Conservation (phyloP, 2,797 vertebrate genomes). For the Poecilia picta region DNA sequence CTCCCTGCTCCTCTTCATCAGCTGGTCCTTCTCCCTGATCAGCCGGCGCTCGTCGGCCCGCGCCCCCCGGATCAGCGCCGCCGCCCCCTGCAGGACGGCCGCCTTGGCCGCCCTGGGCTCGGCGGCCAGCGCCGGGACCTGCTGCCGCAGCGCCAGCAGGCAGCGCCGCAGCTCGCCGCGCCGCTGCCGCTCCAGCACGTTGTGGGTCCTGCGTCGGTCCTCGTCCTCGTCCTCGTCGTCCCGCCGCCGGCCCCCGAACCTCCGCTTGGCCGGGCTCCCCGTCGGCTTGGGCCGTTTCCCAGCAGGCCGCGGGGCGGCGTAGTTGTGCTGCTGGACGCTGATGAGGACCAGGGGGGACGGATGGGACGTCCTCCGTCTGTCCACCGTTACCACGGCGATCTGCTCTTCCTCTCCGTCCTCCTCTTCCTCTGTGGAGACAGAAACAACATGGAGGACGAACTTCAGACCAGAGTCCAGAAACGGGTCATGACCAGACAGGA, state of each 20-base stretch:
- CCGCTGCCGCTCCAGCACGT: slow-evolving; percentile 92
- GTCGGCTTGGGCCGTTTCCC: slow-evolving; percentile 14
- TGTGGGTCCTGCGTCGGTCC: slow-evolving; percentile 91
- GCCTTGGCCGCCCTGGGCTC: slow-evolving; percentile 92
- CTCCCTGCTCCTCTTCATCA: slow-evolving; percentile 84
- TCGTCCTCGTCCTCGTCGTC: slow-evolving; percentile 71
- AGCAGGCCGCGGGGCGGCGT: slow-evolving; percentile 85
- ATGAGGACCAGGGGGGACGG: slow-evolving; percentile 84
- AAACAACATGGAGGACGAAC: background rate
- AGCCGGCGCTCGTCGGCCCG: slow-evolving; percentile 86
- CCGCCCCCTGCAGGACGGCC: slow-evolving; percentile 90
- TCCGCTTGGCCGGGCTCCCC: slow-evolving; percentile 9
- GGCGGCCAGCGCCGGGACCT: slow-evolving; percentile 88
- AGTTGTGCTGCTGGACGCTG: slow-evolving; percentile 92
- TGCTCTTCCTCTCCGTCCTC: slow-evolving; percentile 76
- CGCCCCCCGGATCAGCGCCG: slow-evolving; percentile 83
- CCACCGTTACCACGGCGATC: slow-evolving; percentile 92
- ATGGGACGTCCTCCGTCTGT: slow-evolving; percentile 68
- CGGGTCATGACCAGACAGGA: too few species aligned
- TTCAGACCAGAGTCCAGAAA: too few species aligned
- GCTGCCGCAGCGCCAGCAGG: slow-evolving; percentile 87
- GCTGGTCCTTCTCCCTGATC: slow-evolving; percentile 80
- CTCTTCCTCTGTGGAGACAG: slow-evolving; percentile 32
- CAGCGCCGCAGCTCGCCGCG: slow-evolving; percentile 90
- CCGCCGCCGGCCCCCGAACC: background rate